A percentile compares a stretch with the other conserved stretches of the same genome.
phyloP scores from a whole-genome alignment of 1,140 invertebrate genomes.

The Diorhabda carinulata region DNA sequence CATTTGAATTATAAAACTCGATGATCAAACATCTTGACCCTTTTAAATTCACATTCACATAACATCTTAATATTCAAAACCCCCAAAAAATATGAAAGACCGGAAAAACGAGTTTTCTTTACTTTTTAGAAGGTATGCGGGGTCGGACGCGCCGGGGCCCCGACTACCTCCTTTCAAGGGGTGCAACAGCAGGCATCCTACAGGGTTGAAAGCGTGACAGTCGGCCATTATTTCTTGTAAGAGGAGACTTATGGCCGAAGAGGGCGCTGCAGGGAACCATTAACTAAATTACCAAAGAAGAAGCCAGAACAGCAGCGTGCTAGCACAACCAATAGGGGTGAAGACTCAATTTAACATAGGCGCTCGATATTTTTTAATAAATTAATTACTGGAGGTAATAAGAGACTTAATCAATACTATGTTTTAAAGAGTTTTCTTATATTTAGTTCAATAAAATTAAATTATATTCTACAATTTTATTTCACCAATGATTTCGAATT shows the following conservation, averaged over 20 bases:
- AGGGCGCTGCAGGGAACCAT: slow-evolving; percentile 45
- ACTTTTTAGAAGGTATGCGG: neutral
- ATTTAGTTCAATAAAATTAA: too few species aligned
- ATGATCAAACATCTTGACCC: neutral
- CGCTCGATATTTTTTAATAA: neutral
- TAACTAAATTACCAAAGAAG: slow-evolving; percentile 48
- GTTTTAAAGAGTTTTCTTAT: too few species aligned
- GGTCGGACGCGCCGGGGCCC: slow-evolving; percentile 2
- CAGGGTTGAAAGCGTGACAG: slow-evolving; percentile 45
- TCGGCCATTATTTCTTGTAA: slow-evolving; percentile 49
- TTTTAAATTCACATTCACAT: neutral
- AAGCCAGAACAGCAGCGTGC: slow-evolving; percentile 27
- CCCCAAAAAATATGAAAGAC: neutral
- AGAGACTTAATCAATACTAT: too few species aligned
- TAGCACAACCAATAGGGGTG: slow-evolving; percentile 41
- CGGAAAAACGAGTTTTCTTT: neutral
- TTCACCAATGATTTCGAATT: too few species aligned
- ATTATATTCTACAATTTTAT: too few species aligned
- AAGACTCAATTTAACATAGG: slow-evolving; percentile 39
- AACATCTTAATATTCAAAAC: slow-evolving; percentile 3
- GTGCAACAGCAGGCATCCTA: slow-evolving; percentile 26
- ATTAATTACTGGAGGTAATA: too few species aligned
- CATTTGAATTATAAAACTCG: too few species aligned
- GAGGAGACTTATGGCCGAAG: slow-evolving; percentile 44
- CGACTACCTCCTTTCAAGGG: slow-evolving; percentile 1